Evolutionary conservation across 2,797 vertebrate species (phyloP), one percentile per base, ranked within the genome.

Genomic region (Clarias fuscus): DNA sequence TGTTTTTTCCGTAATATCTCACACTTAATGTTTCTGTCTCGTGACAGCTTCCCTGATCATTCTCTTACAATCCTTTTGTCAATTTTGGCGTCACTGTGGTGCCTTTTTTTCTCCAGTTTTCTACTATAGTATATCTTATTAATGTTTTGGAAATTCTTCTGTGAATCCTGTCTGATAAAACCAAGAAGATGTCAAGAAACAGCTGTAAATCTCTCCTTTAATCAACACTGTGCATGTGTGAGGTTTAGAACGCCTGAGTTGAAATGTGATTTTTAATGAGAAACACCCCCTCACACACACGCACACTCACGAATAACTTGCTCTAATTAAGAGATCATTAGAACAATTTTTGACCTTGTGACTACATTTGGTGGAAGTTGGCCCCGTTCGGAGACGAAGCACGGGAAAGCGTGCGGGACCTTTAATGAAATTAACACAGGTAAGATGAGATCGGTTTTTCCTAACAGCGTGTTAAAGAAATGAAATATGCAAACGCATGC

Each of bases 401-500:
- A 1, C 62, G 71, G 33, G 62, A 24, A 68, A 84, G 73, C 70
- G 62, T 40, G 64, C 4, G 6, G 73, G 56, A 77, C 8, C 82
- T 72, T 75, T 43, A 81, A 82, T 87, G 64, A 62, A 53, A 72
- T 83, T 56, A 71, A 83, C 33, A n/a, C 18, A 20, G 68, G 71
- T 61, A 18, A 72, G 77, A 75, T 82, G 33, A 72, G 56, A 81
- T 81, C 37, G 0, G 64, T 58, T 62, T 84, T 85, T 72, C 70
- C 73, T 61, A 79, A 33, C 75, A 72, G 81, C 5, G 20, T 62
- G 76, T 71, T 27, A 64, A 58, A 48, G 43, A 71, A 73, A 79
- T 78, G 24, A 40, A 79, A 86, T 62, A 84, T 84, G 82, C 76
- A 73, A 67, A 84, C 53, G 1, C 20, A 82, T 82, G 65, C 27